A percentile compares a stretch with the other conserved stretches of the same genome.
phyloP scores from a whole-genome alignment of 2,797 vertebrate genomes.

The Cuculus canorus region DNA sequence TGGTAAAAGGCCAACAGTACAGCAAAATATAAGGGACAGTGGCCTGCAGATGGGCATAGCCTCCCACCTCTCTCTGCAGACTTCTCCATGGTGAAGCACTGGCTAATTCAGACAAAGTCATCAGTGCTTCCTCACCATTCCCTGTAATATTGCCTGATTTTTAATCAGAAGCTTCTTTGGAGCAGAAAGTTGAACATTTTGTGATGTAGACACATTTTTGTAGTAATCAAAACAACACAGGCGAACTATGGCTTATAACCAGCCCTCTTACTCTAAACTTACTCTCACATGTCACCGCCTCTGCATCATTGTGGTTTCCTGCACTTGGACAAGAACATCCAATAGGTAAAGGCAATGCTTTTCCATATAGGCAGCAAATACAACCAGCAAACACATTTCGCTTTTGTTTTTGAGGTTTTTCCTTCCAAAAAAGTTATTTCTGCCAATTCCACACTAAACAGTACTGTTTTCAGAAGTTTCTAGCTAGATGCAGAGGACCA shows the following conservation, averaged over 20 bases:
- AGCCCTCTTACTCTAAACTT: not conserved
- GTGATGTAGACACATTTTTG: not conserved
- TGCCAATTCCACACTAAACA: not conserved
- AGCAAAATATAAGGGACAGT: not conserved
- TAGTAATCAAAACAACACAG: not conserved
- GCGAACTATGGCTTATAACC: not conserved
- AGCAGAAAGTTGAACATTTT: not conserved
- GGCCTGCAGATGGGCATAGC: not conserved
- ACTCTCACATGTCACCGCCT: not conserved
- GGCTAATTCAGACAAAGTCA: not conserved
- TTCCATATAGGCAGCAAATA: not conserved
- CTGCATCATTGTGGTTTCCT: not conserved
- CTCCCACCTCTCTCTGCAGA: not conserved
- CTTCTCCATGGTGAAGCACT: not conserved
- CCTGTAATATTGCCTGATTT: not conserved
- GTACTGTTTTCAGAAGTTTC: not conserved
- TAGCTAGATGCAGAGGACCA: not conserved
- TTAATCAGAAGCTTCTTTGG: not conserved
- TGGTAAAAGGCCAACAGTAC: not conserved
- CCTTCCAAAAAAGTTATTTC: not conserved
- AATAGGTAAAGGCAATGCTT: not conserved
- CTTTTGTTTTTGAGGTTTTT: not conserved
- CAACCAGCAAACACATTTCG: not conserved
- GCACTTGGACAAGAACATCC: not conserved
- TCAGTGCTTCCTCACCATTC: not conserved